Evolutionary conservation across 2,113 vertebrate species (phyloP).

Genomic region (Campylorhamphus procurvoides): DNA sequence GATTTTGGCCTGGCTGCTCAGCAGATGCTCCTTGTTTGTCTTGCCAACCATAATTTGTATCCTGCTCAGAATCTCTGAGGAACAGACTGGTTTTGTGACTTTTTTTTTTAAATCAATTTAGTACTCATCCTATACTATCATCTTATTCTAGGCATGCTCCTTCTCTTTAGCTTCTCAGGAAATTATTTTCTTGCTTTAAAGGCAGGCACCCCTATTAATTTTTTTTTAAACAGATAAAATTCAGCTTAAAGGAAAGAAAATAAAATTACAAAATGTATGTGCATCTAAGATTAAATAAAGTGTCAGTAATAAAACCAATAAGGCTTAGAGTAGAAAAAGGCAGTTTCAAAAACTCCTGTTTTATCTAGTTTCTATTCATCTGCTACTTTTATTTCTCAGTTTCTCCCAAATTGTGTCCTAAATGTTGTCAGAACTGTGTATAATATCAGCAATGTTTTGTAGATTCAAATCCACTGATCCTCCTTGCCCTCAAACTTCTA

Average conservation of each 20-base stretch:
- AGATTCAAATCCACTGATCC: background rate
- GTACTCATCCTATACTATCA: background rate
- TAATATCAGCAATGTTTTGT: background rate
- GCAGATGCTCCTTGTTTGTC: background rate
- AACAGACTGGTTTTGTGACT: background rate
- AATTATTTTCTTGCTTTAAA: background rate
- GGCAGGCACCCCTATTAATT: background rate
- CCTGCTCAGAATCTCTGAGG: background rate
- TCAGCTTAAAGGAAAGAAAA: background rate
- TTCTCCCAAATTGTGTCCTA: background rate
- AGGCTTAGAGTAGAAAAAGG: background rate
- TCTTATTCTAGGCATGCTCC: background rate
- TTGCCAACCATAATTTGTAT: background rate
- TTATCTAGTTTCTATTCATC: background rate
- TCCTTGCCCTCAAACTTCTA: background rate
- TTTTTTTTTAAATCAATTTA: background rate
- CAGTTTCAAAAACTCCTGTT: background rate
- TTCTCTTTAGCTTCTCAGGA: background rate
- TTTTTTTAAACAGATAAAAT: background rate
- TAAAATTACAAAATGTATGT: background rate
- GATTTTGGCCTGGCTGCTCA: constrained; percentile 23
- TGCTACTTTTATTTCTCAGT: background rate
- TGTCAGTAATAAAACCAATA: background rate
- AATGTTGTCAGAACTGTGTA: background rate
- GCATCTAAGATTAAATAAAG: background rate